These are phyloP conservation scores for Melanotaenia parkinsoni DNA, from an alignment of 2,797 vertebrate genomes.

Conservation along the genomic window DNA sequence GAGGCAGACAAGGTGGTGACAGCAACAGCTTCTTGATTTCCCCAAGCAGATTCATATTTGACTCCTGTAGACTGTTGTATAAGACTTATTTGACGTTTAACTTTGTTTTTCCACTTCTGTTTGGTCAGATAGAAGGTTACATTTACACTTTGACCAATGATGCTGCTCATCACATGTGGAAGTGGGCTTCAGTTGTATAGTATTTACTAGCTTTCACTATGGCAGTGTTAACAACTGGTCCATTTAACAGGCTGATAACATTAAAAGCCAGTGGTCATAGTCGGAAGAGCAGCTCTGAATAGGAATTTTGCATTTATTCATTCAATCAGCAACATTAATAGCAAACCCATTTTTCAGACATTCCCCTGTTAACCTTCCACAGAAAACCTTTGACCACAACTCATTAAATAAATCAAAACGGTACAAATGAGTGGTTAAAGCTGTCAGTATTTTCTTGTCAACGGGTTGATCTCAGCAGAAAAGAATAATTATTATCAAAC, in stretches of 20 bases:
- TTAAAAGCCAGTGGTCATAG: background rate
- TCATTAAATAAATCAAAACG: conserved; percentile 22
- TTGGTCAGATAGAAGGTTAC: background rate
- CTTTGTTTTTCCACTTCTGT: background rate
- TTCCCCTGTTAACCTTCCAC: conserved; percentile 7
- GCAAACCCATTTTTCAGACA: background rate
- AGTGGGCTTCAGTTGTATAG: background rate
- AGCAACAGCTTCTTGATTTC: background rate
- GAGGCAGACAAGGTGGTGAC: background rate
- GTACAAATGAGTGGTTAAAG: conserved; percentile 8
- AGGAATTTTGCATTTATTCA: background rate
- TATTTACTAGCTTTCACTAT: background rate
- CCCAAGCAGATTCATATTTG: background rate
- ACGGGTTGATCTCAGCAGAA: conserved; percentile 4
- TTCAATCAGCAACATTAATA: background rate
- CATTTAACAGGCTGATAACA: background rate
- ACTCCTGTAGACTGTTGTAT: background rate
- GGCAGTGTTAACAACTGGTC: background rate
- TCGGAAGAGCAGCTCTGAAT: background rate
- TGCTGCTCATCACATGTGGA: background rate
- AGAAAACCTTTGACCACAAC: background rate
- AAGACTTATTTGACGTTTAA: background rate
- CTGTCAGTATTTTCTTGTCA: conserved; percentile 7
- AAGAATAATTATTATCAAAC: conserved; percentile 14
- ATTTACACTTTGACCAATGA: background rate